Percentiles rank a stretch among this genome's conserved stretches.
These are phyloP conservation scores for Austrolebias charrua DNA, from an alignment of 2,797 vertebrate genomes.

Conservation along the genomic window DNA sequence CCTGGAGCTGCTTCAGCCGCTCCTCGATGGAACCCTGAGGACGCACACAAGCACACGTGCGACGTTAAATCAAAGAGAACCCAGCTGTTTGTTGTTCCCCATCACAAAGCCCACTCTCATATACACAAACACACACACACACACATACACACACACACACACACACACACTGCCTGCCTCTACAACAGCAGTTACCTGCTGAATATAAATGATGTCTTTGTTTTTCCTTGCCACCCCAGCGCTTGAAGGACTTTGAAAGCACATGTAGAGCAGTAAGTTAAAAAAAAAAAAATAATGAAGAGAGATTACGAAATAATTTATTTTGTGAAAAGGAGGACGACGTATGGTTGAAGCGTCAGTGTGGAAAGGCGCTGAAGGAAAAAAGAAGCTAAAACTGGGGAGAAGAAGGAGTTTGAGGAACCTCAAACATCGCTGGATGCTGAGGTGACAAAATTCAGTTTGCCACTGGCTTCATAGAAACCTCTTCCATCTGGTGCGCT, in stretches of 20 bases:
- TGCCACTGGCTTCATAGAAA: constrained; percentile 26
- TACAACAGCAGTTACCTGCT: constrained; percentile 55
- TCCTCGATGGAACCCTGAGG: constrained; percentile 89
- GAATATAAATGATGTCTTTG: constrained; percentile 52
- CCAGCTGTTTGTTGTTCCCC: constrained; percentile 23
- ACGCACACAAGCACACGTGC: constrained; percentile 38
- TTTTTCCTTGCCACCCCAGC: constrained; percentile 26
- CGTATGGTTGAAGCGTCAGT: constrained; percentile 20
- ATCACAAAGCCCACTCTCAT: constrained; percentile 38
- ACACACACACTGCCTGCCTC: constrained; percentile 56
- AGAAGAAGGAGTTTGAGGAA: constrained; percentile 2
- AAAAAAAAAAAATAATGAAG: too few relatives aligned
- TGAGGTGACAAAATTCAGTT: constrained; percentile 49
- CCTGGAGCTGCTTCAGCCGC: constrained; percentile 95
- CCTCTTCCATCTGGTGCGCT: constrained; percentile 41
- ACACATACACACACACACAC: too few relatives aligned
- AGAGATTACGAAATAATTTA: constrained; percentile 43
- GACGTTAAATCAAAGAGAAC: constrained; percentile 62
- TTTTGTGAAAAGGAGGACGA: constrained; percentile 43
- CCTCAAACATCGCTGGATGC: constrained; percentile 18
- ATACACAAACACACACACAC: too few relatives aligned
- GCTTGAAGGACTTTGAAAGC: constrained; percentile 54
- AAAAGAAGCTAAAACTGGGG: constrained; percentile 24
- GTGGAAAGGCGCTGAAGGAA: constrained; percentile 10
- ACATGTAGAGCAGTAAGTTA: constrained; percentile 63